phyloP scores from a whole-genome alignment of 2,888 invertebrate species.

The Melinaea menophilus region DNA sequence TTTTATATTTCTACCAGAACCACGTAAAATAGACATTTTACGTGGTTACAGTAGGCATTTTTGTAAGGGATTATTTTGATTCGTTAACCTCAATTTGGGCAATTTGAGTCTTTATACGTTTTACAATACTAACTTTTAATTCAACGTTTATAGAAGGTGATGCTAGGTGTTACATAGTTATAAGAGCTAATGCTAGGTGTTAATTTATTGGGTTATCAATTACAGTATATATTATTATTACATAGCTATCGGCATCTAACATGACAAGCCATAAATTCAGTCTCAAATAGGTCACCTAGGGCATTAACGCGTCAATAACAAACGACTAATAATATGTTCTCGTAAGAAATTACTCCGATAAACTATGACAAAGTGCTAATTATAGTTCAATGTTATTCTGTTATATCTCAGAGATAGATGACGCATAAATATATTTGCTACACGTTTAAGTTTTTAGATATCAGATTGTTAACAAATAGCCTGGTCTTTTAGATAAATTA shows the following conservation, averaged over 20 bases:
- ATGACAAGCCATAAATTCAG: conserved; percentile 29
- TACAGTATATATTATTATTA: conserved; percentile 16
- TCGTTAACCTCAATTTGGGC: background rate
- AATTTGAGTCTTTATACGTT: too few species aligned
- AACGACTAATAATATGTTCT: conserved; percentile 15
- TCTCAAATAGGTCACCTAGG: conserved; percentile 28
- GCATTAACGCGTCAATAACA: conserved; percentile 28
- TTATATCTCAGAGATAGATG: background rate
- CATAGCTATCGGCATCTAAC: conserved; percentile 22
- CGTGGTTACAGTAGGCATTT: too few species aligned
- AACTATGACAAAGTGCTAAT: conserved; percentile 2
- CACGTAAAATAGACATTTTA: background rate
- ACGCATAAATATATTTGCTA: background rate
- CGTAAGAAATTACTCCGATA: conserved; percentile 6
- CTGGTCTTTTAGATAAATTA: too few species aligned
- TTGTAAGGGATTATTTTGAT: background rate
- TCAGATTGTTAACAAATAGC: too few species aligned
- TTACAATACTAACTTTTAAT: background rate
- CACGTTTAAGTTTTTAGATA: background rate
- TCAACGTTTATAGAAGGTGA: background rate
- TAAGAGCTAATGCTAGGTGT: background rate
- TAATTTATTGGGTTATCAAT: conserved; percentile 1
- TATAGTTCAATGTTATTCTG: background rate
- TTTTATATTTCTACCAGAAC: conserved; percentile 9
- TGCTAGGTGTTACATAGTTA: background rate